Evolutionary conservation across 92 coral and sea anemone genomes (phyloP), one percentile per base, ranked within the genome.

Genomic region (Zoanthus sociatus): DNA sequence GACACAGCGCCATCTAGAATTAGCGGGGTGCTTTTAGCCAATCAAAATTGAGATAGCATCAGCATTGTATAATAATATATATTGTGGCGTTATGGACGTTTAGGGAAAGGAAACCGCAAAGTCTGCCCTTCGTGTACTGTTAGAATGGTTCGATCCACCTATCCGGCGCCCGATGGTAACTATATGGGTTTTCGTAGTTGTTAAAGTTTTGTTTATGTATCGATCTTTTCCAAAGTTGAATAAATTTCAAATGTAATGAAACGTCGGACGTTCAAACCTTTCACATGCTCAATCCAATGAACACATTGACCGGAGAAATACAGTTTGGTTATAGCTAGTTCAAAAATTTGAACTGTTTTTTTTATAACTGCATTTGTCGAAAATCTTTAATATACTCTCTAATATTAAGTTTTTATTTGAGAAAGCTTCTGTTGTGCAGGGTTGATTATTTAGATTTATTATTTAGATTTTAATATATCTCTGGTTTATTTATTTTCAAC

Each of bases 101-200:
- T 93, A 3, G 94, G 94, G 18, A 33, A 82, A 68, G 94, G 94
- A 18, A 91, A 91, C 66, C 66, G 91, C 42, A 93, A 86, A 78
- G 89, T 93, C 8, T 77, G 86, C 67, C 93, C 95, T 0, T 90
- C 88, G 3, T 92, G 95, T 78, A 91, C 88, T 18, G 93, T 92
- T 1, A 44, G 47, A 16, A 32, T 55, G 21, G 88, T 92, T 31
- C 16, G 95, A 9, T 87, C 74, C 56, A 81, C 79, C 4, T 92
- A 90, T 75, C 95, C 93, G 15, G 79, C 94, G 11, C 89, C 89
- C 56, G 88, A 93, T 79, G 95, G 95, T 42, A 55, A 13, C 15
- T 93, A 93, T 82, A 91, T 93, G 94, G 92, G 94, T 30, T 93
- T 83, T 87, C 83, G 84, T 18, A 83, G 78, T 21, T 87, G 86